Evolutionary conservation across 2,888 invertebrate species (phyloP), one percentile per base, ranked within the genome.

Genomic region (Patella ulyssiponensis): DNA sequence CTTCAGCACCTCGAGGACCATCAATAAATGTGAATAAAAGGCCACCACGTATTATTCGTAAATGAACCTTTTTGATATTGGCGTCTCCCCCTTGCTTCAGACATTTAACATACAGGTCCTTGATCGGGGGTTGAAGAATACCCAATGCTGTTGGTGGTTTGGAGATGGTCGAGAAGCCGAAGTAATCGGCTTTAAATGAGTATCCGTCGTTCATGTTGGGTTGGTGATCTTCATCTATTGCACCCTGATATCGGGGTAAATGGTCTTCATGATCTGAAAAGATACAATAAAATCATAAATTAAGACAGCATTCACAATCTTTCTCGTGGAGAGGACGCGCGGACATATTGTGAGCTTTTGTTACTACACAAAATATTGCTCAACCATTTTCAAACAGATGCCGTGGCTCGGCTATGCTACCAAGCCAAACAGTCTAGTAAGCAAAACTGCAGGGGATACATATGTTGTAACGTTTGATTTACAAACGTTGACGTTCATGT

Each of bases 111-210:
- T 99, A 99, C 79, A 98, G 93, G 89, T 98, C 98, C 86, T 96
- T 95, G 86, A 99, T 93, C 2, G 99, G 99, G 92, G 99, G 98
- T 93, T 99, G 99, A 84, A 98, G 97, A 78, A 97, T 98, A 90
- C 98, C 96, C 73, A 99, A 94, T 74, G 99, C 99, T 90, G 99
- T 98, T 92, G 99, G 98, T 91, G 98, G 98, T 91, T 98, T 96
- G 90, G 98, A 97, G 53, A 99, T 97, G 88, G 98, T 98, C 44
- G 98, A 96, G 87, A 97, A 97, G 86, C 99, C 99, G 88, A 99
- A 94, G 92, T 99, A 99, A 79, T 98, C 94, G 76, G 99, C 98
- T 83, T 98, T 95, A 93, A 98, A 99, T 88, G 98, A 95, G 11
- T 80, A 79, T 0, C 83, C 84, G 12, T 82, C 84, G 81, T 84